A percentile compares a stretch with the other conserved stretches of the same genome.
Evolutionary conservation across 2,797 vertebrate species (phyloP).

Genomic region (Rhabdophis nuchalis): DNA sequence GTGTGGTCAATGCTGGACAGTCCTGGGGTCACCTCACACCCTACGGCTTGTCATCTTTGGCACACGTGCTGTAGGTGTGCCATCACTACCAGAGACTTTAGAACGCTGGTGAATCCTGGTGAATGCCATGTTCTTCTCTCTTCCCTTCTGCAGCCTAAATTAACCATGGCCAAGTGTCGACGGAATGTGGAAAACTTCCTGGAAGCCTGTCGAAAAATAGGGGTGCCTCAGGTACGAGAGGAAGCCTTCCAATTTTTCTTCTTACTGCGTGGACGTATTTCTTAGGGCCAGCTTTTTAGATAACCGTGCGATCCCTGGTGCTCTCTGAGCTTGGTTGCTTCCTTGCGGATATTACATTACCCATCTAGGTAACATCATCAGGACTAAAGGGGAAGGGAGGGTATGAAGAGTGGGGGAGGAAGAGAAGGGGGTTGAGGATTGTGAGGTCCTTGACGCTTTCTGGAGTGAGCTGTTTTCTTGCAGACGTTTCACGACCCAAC

Average conservation of each 20-base stretch:
- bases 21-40: no score
- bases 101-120: neutral
- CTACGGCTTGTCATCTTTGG: neutral
- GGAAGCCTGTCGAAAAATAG: constrained; percentile 94
- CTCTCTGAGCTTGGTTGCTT: neutral
- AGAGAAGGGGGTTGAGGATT: neutral
- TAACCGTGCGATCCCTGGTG: neutral
- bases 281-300: neutral
- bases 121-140: neutral
- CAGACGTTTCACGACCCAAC: neutral
- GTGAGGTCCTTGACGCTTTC: neutral
- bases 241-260: neutral
- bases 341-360: neutral
- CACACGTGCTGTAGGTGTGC: neutral
- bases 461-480: neutral
- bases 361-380: neutral
- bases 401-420: neutral
- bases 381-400: neutral
- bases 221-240: constrained; percentile 93
- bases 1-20: no score
- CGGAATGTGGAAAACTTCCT: constrained; percentile 97
- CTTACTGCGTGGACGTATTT: constrained; percentile 15
- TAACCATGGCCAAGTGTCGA: constrained; percentile 97
- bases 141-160: constrained; percentile 82
- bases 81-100: neutral